phyloP scores from a whole-genome alignment of 2,888 invertebrate species.

The Caenorhabditis panamensis region DNA sequence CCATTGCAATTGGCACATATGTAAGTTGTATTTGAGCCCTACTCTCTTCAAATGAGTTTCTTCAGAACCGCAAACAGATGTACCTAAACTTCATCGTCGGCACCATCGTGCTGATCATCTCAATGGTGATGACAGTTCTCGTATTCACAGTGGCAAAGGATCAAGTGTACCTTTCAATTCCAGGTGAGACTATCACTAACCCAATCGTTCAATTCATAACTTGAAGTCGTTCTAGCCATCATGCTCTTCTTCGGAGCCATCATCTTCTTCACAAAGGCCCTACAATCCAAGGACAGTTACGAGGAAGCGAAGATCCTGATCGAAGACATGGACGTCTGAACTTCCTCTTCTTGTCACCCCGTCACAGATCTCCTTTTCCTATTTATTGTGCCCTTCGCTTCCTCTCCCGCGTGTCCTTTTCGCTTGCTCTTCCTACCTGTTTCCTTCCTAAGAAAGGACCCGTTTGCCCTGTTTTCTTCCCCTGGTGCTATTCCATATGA shows the following conservation, averaged over 20 bases:
- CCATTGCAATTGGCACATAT: conserved; percentile 68
- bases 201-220: not conserved
- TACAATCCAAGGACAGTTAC: conserved; percentile 60
- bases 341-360: not conserved
- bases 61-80: conserved; percentile 64
- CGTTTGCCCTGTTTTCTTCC: conserved; percentile 7
- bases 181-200: conserved; percentile 26
- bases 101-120: conserved; percentile 48
- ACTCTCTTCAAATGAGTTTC: not conserved
- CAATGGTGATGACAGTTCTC: conserved; percentile 47
- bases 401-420: not conserved
- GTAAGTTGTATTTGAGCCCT: conserved; percentile 37
- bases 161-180: conserved; percentile 58
- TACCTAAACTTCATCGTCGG: conserved; percentile 53
- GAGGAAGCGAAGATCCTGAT: conserved; percentile 60
- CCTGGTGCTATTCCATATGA: conserved; percentile 57
- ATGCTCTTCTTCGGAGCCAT: conserved; percentile 62
- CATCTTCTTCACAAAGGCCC: conserved; percentile 63
- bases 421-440: conserved; percentile 5
- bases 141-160: conserved; percentile 57
- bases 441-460: conserved; percentile 7
- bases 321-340: conserved; percentile 58
- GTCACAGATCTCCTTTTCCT: conserved; percentile 14
- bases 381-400: conserved; percentile 38
- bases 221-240: conserved; percentile 34